A percentile compares a stretch with the other conserved stretches of the same genome.
Conservation (phyloP, 2,888 invertebrate genomes). For the Lumbricus terrestris region DNA sequence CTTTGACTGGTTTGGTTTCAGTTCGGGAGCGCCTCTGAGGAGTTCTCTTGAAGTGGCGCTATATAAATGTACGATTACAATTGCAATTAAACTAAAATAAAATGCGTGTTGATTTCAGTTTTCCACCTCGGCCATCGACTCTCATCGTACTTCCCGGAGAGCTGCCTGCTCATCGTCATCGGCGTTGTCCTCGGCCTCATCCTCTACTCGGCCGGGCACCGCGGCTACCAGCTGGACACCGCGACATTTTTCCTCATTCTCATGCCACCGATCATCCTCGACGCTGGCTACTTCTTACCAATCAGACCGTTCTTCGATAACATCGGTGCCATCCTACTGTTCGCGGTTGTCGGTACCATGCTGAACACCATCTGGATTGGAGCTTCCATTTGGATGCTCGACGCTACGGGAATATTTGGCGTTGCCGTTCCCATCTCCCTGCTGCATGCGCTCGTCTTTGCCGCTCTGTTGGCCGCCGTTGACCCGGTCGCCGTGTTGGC, state of each 20-base stretch:
- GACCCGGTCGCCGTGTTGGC: constrained; percentile 74
- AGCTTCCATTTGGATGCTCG: constrained; percentile 46
- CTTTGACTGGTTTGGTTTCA: too few species aligned
- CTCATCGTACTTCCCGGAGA: constrained; percentile 92
- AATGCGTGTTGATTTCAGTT: constrained; percentile 77
- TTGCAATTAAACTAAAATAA: too few species aligned
- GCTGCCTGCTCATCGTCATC: constrained; percentile 66
- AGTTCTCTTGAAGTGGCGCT: too few species aligned
- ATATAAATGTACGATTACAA: too few species aligned
- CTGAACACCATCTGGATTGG: constrained; percentile 78
- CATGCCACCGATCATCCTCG: constrained; percentile 95
- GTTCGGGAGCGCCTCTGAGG: too few species aligned
- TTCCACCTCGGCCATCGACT: constrained; percentile 92
- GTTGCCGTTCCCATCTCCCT: constrained; percentile 38
- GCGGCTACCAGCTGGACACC: constrained; percentile 74
- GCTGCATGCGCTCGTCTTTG: constrained; percentile 60
- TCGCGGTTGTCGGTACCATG: constrained; percentile 81
- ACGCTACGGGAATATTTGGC: constrained; percentile 48
- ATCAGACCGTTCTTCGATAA: constrained; percentile 97
- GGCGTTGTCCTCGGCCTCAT: constrained; percentile 61
- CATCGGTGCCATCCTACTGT: constrained; percentile 88
- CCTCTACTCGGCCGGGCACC: constrained; percentile 64
- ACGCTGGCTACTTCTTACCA: constrained; percentile 96
- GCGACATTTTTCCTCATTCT: constrained; percentile 84
- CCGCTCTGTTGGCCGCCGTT: constrained; percentile 64